Percentiles rank a stretch among this genome's conserved stretches.
phyloP scores from a whole-genome alignment of 1,140 invertebrate species.

The Neodiprion lecontei region DNA sequence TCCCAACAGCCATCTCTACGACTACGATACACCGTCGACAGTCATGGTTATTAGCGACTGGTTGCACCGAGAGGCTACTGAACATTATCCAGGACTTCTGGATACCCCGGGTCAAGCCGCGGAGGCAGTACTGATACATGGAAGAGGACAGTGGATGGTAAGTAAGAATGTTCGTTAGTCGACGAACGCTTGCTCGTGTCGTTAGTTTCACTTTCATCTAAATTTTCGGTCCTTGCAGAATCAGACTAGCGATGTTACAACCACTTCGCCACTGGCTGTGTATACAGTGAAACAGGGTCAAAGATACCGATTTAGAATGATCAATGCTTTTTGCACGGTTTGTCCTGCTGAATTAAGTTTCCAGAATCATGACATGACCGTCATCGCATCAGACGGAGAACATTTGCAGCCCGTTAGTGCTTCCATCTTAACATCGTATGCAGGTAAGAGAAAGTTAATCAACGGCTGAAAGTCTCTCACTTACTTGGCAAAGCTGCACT shows the following conservation, averaged over 20 bases:
- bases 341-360: conserved; percentile 62
- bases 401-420: conserved; percentile 59
- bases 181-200: conserved; percentile 61
- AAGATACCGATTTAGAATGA: conserved; percentile 62
- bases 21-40: conserved; percentile 63
- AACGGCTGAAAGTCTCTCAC: neutral
- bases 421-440: conserved; percentile 21
- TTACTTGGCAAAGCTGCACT: too few species aligned
- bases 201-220: conserved; percentile 41
- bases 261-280: conserved; percentile 30
- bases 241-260: conserved; percentile 8
- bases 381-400: conserved; percentile 63
- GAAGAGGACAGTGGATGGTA: conserved; percentile 67
- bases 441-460: conserved; percentile 15
- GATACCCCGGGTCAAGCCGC: conserved; percentile 80
- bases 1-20: conserved; percentile 41
- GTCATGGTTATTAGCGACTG: conserved; percentile 79
- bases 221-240: conserved; percentile 16
- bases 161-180: conserved; percentile 55
- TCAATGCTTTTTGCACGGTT: conserved; percentile 59
- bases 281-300: conserved; percentile 41
- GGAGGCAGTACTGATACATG: conserved; percentile 77
- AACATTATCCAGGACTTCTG: conserved; percentile 77
- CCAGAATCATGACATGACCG: conserved; percentile 60
- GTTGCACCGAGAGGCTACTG: conserved; percentile 72